Percentiles rank a stretch among this genome's conserved stretches.
Conservation (phyloP, 2,888 invertebrate species). For the Tuberolachnus salignus region DNA sequence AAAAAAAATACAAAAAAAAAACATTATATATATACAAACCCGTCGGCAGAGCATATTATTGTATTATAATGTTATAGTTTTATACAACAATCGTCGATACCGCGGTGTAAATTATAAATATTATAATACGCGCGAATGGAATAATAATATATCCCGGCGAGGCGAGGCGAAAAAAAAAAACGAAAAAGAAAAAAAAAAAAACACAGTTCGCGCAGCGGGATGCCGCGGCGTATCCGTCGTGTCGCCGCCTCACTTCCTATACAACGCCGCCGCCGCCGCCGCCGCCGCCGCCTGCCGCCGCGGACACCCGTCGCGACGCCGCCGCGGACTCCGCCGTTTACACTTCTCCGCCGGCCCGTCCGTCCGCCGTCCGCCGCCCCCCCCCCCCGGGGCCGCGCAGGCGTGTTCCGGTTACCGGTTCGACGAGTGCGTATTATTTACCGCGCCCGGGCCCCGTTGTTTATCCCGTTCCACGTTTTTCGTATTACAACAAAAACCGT, state of each 20-base stretch:
- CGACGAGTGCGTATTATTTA: constrained; percentile 45
- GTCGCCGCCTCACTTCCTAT: background rate
- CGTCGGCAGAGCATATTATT: constrained; percentile 1
- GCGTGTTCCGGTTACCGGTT: constrained; percentile 54
- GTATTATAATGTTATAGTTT: background rate
- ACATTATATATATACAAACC: no score
- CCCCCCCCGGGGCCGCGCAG: background rate
- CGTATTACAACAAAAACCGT: background rate
- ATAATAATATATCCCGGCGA: no score
- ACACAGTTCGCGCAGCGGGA: constrained; percentile 49
- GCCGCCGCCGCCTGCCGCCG: no score
- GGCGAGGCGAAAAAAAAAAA: background rate
- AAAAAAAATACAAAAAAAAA: no score
- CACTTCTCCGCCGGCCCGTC: no score
- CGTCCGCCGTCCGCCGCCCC: constrained; percentile 16
- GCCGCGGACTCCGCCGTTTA: no score
- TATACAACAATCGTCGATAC: constrained; percentile 12
- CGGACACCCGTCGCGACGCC: no score
- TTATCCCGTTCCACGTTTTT: constrained; percentile 28
- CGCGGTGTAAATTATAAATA: no score
- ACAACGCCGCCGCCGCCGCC: background rate
- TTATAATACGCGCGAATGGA: background rate
- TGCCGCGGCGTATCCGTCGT: constrained; percentile 5
- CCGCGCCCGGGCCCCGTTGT: constrained; percentile 14
- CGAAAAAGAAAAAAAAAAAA: constrained; percentile 11